phyloP scores from a whole-genome alignment of 2,888 invertebrate species.

The Dicycla oo region DNA sequence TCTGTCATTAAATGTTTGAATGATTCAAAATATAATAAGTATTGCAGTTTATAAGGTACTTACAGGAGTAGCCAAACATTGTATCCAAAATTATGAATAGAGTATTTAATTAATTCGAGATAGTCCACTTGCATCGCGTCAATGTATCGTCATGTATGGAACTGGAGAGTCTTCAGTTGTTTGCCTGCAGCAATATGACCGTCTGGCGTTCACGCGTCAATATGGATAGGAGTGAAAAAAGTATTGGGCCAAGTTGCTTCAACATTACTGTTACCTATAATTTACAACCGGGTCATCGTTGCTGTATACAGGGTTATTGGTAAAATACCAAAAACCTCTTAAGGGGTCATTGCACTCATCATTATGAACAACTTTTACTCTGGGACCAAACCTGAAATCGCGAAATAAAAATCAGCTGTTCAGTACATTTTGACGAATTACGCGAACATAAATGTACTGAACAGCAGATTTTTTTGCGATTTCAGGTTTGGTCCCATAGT shows the following conservation, averaged over 20 bases:
- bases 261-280: conserved; percentile 13
- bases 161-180: conserved; percentile 57
- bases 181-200: conserved; percentile 27
- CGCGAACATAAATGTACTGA: no score
- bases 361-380: no score
- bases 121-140: conserved; percentile 64
- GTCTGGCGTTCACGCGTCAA: conserved; percentile 37
- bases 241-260: conserved; percentile 32
- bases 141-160: conserved; percentile 60
- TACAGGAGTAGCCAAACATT: conserved; percentile 76
- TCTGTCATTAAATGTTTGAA: conserved; percentile 61
- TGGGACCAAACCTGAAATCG: no score
- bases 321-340: no score
- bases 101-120: conserved; percentile 67
- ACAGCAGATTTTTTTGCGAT: no score
- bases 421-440: no score
- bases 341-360: no score
- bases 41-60: conserved; percentile 74
- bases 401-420: no score
- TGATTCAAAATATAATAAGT: conserved; percentile 68
- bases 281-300: conserved; percentile 9
- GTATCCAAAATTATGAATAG: conserved; percentile 70
- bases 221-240: neutral
- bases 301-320: no score
- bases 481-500: no score